phyloP scores from a whole-genome alignment of 2,113 vertebrate species.

The Crotalus tigris region DNA sequence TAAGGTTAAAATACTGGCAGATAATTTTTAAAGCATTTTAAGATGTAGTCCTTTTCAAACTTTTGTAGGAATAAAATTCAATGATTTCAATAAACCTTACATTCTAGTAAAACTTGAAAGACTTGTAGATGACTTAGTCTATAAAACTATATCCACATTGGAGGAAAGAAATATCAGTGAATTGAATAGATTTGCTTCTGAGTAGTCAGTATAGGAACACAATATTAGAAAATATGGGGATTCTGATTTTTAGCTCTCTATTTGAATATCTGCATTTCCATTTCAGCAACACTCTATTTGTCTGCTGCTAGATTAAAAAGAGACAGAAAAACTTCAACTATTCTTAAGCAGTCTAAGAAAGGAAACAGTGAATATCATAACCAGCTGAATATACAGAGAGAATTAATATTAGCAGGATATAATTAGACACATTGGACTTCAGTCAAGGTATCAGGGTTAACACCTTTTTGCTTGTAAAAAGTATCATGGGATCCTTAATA shows the following conservation, averaged over 20 bases:
- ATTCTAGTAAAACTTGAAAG: neutral
- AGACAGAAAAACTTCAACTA: neutral
- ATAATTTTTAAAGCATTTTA: neutral
- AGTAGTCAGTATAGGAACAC: neutral
- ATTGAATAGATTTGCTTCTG: neutral
- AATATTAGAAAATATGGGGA: neutral
- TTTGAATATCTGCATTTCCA: neutral
- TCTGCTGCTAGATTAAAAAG: neutral
- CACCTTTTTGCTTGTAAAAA: conserved; percentile 1
- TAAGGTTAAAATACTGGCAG: neutral
- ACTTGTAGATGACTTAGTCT: neutral
- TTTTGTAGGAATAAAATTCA: neutral
- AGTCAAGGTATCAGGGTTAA: conserved; percentile 30
- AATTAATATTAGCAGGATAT: conserved; percentile 27
- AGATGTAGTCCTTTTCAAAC: neutral
- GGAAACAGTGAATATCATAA: conserved; percentile 33
- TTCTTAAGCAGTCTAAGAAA: conserved; percentile 17
- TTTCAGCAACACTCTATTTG: neutral
- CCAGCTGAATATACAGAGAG: conserved; percentile 28
- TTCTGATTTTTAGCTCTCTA: neutral
- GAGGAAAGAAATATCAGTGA: neutral
- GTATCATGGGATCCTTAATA: conserved; percentile 23
- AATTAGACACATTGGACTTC: conserved; percentile 31
- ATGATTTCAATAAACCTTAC: neutral
- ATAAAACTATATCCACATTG: neutral